Evolutionary conservation across 2,113 vertebrate genomes (phyloP).

Genomic region (Entomyzon cyanotis): DNA sequence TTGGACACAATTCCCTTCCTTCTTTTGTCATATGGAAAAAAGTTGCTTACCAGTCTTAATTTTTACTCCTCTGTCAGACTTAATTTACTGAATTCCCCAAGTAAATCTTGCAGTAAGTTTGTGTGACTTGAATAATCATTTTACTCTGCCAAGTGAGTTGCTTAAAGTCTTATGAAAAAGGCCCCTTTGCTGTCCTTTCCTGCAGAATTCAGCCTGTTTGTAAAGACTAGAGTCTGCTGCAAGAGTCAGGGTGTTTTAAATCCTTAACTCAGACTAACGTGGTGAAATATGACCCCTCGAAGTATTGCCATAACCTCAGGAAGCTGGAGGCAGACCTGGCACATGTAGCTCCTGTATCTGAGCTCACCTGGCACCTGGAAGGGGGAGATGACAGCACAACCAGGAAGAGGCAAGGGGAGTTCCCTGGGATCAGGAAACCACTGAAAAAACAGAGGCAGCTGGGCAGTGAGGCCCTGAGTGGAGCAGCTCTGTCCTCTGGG

Average conservation of each 20-base stretch:
- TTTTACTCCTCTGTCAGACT: not conserved
- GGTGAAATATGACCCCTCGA: constrained; percentile 93
- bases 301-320: constrained; percentile 93
- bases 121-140: not conserved
- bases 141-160: not conserved
- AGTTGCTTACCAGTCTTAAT: not conserved
- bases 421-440: constrained; percentile 55
- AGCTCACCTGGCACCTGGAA: constrained; percentile 86
- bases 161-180: not conserved
- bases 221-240: not conserved
- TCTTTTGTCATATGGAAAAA: not conserved
- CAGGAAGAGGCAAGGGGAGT: constrained; percentile 84
- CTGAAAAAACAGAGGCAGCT: constrained; percentile 2
- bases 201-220: not conserved
- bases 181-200: not conserved
- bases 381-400: constrained; percentile 77
- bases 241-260: not conserved
- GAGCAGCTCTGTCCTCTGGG: not conserved
- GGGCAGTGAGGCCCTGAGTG: not conserved
- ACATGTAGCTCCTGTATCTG: constrained; percentile 70
- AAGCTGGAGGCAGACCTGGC: constrained; percentile 74
- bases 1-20: not conserved
- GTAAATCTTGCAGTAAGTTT: not conserved
- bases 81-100: not conserved
- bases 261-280: constrained; percentile 80